Evolutionary conservation across 2,888 invertebrate species (phyloP).

Genomic region (Chironomus riparius): DNA sequence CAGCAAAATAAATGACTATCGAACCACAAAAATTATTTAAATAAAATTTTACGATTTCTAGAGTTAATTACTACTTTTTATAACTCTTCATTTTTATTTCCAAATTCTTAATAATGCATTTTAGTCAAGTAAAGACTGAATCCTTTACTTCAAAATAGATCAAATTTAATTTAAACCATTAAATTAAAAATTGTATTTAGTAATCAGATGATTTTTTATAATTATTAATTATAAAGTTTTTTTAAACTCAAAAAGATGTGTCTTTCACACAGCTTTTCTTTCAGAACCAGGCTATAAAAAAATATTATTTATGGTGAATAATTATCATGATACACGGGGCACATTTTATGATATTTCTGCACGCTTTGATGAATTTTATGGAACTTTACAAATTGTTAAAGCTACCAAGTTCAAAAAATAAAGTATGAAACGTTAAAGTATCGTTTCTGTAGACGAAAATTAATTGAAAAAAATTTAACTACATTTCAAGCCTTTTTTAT

Average conservation of each 20-base stretch:
- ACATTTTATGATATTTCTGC: conserved; percentile 5
- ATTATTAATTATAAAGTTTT: neutral
- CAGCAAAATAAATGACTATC: too few relatives aligned
- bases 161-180: neutral
- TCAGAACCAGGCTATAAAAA: neutral
- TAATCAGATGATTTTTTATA: neutral
- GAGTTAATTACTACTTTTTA: too few relatives aligned
- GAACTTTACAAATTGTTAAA: conserved; percentile 12
- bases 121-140: too few relatives aligned
- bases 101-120: too few relatives aligned
- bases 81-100: too few relatives aligned
- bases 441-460: neutral
- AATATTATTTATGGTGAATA: conserved; percentile 16
- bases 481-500: neutral
- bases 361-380: conserved; percentile 22
- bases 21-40: too few relatives aligned
- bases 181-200: too few relatives aligned
- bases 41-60: too few relatives aligned
- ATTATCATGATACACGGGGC: conserved; percentile 10
- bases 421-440: neutral
- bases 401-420: neutral
- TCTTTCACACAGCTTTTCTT: too few relatives aligned
- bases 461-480: neutral
- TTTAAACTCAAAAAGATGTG: neutral
- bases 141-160: neutral